A percentile compares a stretch with the other conserved stretches of the same genome.
Evolutionary conservation across 2,888 invertebrate species (phyloP).

Genomic region (Meiosimyza platycephala): DNA sequence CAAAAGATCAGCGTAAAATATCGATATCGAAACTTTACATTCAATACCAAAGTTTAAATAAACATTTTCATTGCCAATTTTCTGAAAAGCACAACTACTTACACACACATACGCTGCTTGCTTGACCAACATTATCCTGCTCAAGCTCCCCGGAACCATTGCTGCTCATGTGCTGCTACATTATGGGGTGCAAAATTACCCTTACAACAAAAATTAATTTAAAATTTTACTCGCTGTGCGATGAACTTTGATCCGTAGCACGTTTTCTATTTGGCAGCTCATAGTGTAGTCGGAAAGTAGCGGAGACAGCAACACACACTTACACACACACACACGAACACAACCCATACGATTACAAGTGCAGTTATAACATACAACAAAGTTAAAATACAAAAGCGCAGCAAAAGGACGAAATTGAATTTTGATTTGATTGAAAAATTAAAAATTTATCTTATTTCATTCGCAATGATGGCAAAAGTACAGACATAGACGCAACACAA

Average conservation of each 20-base stretch:
- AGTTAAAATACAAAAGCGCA: slow-evolving; percentile 33
- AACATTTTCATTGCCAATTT: no score
- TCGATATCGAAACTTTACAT: no score
- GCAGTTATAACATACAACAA: neutral
- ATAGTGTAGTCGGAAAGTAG: neutral
- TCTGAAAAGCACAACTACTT: no score
- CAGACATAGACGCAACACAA: slow-evolving; percentile 26
- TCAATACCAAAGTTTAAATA: no score
- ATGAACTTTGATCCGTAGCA: slow-evolving; percentile 15
- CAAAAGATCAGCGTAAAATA: no score
- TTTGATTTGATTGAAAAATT: slow-evolving; percentile 54
- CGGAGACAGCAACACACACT: slow-evolving; percentile 11
- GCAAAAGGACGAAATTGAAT: slow-evolving; percentile 46
- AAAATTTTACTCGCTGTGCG: slow-evolving; percentile 18
- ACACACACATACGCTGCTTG: no score
- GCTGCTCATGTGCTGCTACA: no score
- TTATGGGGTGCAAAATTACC: no score
- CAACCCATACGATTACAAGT: neutral
- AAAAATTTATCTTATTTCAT: slow-evolving; percentile 51
- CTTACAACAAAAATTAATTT: slow-evolving; percentile 17
- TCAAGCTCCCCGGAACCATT: no score
- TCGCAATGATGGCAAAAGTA: slow-evolving; percentile 41
- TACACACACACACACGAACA: neutral
- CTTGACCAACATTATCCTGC: no score
- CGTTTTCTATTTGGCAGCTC: slow-evolving; percentile 22